phyloP scores from a whole-genome alignment of 2,888 invertebrate genomes.

The Plemyria rubiginata region DNA sequence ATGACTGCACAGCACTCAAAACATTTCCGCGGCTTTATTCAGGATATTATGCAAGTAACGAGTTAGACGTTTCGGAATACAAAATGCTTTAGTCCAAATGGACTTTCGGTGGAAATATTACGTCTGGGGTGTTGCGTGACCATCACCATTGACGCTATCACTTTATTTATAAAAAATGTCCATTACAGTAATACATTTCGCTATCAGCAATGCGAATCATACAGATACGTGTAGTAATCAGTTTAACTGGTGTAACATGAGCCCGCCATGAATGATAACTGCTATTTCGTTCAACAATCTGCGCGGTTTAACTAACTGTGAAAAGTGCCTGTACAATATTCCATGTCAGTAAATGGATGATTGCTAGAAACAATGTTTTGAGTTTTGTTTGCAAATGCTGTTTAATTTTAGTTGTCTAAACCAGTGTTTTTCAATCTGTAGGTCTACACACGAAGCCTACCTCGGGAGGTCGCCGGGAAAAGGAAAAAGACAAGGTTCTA shows the following conservation, averaged over 20 bases:
- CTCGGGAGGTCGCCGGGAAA: too few species aligned
- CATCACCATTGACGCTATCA: constrained; percentile 56
- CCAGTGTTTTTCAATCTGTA: too few species aligned
- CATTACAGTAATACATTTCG: constrained; percentile 64
- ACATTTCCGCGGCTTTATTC: constrained; percentile 24
- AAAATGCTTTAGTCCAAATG: constrained; percentile 23
- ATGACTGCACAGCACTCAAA: constrained; percentile 27
- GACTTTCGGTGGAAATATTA: constrained; percentile 27
- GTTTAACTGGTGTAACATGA: constrained; percentile 39
- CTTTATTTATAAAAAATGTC: constrained; percentile 55
- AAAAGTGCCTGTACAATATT: constrained; percentile 32
- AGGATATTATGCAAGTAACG: constrained; percentile 29
- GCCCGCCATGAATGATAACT: constrained; percentile 46
- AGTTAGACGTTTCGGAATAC: constrained; percentile 23
- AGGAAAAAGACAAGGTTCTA: too few species aligned
- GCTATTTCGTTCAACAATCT: constrained; percentile 37
- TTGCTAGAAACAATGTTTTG: constrained; percentile 21
- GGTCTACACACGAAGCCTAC: too few species aligned
- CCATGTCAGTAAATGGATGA: constrained; percentile 25
- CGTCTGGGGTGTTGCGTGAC: constrained; percentile 55
- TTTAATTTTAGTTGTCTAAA: not conserved
- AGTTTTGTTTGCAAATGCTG: constrained; percentile 7
- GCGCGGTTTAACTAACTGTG: constrained; percentile 43
- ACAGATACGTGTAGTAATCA: constrained; percentile 44
- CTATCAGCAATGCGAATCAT: constrained; percentile 59